phyloP scores from a whole-genome alignment of 2,888 invertebrate species.

The Pristionchus maxplancki region DNA sequence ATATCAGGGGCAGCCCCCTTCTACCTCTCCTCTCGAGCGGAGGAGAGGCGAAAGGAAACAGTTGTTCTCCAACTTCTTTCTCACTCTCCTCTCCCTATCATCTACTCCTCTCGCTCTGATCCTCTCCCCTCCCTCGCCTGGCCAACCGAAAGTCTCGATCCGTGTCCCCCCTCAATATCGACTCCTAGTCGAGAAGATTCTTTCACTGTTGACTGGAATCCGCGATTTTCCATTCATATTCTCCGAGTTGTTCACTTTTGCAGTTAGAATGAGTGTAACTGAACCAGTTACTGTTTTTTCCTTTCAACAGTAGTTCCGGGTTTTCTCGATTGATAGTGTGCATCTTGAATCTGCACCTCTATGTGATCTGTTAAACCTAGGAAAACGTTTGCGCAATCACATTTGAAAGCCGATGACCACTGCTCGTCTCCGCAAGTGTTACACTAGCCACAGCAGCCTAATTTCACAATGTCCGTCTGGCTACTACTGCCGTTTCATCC shows the following conservation, averaged over 20 bases:
- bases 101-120: background rate
- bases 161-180: slow-evolving; percentile 22
- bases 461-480: slow-evolving; percentile 37
- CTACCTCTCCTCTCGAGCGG: background rate
- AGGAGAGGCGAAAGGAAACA: background rate
- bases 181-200: slow-evolving; percentile 23
- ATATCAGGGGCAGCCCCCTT: slow-evolving; percentile 37
- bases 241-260: background rate
- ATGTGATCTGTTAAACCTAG: background rate
- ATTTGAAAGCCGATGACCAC: background rate
- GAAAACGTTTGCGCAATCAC: background rate
- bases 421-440: slow-evolving; percentile 11
- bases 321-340: background rate
- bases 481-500: background rate
- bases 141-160: slow-evolving; percentile 41
- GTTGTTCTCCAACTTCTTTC: slow-evolving; percentile 47
- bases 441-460: background rate
- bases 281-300: background rate
- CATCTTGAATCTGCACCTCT: too few relatives aligned
- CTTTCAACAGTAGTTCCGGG: background rate
- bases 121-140: background rate
- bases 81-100: slow-evolving; percentile 7
- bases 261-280: background rate
- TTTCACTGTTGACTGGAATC: background rate
- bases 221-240: background rate